Percentiles rank a stretch among this genome's conserved stretches.
phyloP scores from a whole-genome alignment of 2,797 vertebrate species.

The Carapus acus region DNA sequence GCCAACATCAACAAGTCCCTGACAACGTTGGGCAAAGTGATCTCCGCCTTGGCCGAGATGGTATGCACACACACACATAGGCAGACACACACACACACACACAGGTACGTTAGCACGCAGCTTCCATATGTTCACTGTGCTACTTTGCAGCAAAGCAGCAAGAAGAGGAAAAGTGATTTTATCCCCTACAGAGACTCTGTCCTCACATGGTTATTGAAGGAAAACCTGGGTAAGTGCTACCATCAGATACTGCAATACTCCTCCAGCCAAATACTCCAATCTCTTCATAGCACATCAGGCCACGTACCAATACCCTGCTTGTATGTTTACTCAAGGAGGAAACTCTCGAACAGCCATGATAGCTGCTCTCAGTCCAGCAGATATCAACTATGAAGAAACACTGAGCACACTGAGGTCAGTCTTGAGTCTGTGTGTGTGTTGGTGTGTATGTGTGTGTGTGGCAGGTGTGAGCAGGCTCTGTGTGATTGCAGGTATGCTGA shows the following conservation, averaged over 20 bases:
- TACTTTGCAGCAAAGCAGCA: constrained; percentile 72
- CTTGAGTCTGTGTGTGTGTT: rapidly evolving
- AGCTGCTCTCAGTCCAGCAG: constrained; percentile 86
- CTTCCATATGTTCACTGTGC: not conserved
- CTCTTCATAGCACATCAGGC: too few relatives aligned
- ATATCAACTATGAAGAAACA: constrained; percentile 89
- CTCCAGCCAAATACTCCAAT: too few relatives aligned
- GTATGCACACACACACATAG: constrained; percentile 41
- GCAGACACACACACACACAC: too few relatives aligned
- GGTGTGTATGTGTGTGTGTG: too few relatives aligned
- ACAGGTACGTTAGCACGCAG: too few relatives aligned
- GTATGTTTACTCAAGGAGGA: constrained; percentile 69
- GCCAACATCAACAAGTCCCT: constrained; percentile 80
- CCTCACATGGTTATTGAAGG: constrained; percentile 86
- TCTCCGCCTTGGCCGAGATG: constrained; percentile 77
- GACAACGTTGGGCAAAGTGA: constrained; percentile 77
- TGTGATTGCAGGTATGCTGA: constrained; percentile 78
- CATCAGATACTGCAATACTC: not conserved
- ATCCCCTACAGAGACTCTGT: constrained; percentile 88
- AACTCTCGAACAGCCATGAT: constrained; percentile 93
- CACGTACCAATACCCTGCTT: too few relatives aligned
- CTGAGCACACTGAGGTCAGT: constrained; percentile 84
- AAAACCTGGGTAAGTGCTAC: constrained; percentile 77
- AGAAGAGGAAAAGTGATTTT: constrained; percentile 82
- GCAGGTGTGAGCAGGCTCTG: not conserved